phyloP scores from a whole-genome alignment of 1,140 invertebrate species.

The Ephestia elutella region DNA sequence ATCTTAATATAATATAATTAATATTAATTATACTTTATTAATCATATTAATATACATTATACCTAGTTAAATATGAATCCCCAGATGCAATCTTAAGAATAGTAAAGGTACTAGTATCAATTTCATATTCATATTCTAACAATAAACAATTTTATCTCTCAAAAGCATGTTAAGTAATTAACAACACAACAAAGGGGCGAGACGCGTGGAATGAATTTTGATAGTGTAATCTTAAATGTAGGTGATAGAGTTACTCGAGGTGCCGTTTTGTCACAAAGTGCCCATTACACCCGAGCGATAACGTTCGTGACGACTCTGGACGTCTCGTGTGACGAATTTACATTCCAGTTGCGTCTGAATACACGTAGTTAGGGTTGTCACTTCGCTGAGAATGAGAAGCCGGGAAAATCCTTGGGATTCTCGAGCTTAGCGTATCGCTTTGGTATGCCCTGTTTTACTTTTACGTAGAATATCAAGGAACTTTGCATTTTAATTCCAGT shows the following conservation, averaged over 20 bases:
- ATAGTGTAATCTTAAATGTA: neutral
- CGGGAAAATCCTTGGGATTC: neutral
- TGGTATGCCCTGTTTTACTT: neutral
- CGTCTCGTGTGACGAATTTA: conserved; percentile 23
- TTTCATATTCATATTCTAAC: too few species aligned
- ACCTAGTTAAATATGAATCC: too few species aligned
- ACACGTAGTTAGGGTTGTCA: neutral
- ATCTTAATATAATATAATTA: too few species aligned
- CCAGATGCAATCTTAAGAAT: too few species aligned
- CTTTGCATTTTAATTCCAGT: too few species aligned
- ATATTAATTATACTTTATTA: too few species aligned
- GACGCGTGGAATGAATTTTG: neutral
- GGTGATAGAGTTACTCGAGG: neutral
- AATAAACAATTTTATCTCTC: neutral
- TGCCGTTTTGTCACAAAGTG: conserved; percentile 1
- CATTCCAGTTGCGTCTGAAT: conserved; percentile 11
- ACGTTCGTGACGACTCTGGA: conserved; percentile 4
- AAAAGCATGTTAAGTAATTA: neutral
- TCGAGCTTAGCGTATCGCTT: neutral
- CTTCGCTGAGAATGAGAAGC: neutral
- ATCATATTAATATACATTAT: too few species aligned
- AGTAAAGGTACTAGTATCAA: too few species aligned
- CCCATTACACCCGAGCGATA: conserved; percentile 1
- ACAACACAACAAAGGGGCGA: neutral
- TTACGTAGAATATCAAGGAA: neutral